Conservation (phyloP, 2,888 invertebrate genomes). For the Anodontia alba region DNA sequence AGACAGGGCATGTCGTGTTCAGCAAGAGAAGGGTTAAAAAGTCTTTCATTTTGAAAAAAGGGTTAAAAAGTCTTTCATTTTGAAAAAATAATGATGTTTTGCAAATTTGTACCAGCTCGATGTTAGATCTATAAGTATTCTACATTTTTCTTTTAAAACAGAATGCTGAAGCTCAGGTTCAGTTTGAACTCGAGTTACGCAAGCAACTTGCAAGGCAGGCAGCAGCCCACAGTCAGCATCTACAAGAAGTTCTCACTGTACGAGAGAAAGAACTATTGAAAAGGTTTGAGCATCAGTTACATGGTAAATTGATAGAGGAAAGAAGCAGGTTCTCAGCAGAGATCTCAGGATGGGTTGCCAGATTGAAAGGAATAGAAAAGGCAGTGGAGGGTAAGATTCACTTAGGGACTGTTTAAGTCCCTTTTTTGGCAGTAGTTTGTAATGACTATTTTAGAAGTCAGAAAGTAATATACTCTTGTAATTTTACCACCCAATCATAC, state of each 20-base stretch:
- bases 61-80: too few relatives aligned
- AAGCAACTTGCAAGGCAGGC: conserved; percentile 93
- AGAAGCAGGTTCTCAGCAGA: conserved; percentile 89
- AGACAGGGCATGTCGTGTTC: too few relatives aligned
- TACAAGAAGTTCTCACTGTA: conserved; percentile 87
- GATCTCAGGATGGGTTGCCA: conserved; percentile 90
- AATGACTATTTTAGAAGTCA: neutral
- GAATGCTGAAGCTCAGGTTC: conserved; percentile 74
- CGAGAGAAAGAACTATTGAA: conserved; percentile 87
- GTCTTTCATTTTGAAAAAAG: too few relatives aligned
- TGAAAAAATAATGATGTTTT: too few relatives aligned
- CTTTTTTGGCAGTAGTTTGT: neutral
- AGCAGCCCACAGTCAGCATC: conserved; percentile 92
- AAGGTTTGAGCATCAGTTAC: conserved; percentile 86
- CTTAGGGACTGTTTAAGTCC: neutral
- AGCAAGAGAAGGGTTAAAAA: too few relatives aligned
- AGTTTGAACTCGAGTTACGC: conserved; percentile 89
- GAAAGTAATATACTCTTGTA: too few relatives aligned
- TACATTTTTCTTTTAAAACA: conserved; percentile 31
- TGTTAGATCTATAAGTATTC: too few relatives aligned
- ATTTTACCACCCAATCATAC: too few relatives aligned
- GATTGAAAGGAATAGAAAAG: conserved; percentile 91
- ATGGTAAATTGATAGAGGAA: conserved; percentile 89
- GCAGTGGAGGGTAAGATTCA: conserved; percentile 89
- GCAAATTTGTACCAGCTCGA: too few relatives aligned